These are phyloP conservation scores for Rhodophaea formosa DNA, from an alignment of 2,888 invertebrate genomes.

Conservation along the genomic window DNA sequence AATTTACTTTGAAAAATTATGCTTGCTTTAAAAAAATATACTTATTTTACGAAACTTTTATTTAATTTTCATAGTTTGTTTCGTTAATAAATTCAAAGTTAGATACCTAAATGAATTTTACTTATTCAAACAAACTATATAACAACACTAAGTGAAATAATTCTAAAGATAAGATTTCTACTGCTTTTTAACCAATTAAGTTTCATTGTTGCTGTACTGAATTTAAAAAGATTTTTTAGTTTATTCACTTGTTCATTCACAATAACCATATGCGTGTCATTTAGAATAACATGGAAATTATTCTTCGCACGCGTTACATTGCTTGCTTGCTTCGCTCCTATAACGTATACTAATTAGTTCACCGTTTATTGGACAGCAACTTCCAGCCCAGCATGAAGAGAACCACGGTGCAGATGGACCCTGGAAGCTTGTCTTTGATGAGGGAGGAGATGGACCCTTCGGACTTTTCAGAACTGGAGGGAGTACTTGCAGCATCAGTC, in stretches of 20 bases:
- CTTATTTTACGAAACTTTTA: no score
- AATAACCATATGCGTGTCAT: conserved; percentile 41
- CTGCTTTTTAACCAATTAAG: no score
- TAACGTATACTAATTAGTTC: conserved; percentile 43
- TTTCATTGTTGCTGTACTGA: background rate
- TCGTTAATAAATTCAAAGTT: no score
- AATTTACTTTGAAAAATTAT: no score
- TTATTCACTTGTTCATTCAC: conserved; percentile 10
- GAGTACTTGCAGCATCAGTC: conserved; percentile 54
- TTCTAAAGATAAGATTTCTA: no score
- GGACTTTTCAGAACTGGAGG: conserved; percentile 35
- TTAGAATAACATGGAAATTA: conserved; percentile 50
- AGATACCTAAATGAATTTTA: no score
- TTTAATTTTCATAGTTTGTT: no score
- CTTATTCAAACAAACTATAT: no score
- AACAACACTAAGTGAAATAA: no score
- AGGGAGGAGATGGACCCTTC: conserved; percentile 78
- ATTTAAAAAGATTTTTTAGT: conserved; percentile 1
- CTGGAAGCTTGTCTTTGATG: conserved; percentile 77
- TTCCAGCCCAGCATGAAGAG: conserved; percentile 84
- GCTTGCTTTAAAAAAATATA: no score
- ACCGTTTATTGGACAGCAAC: conserved; percentile 79
- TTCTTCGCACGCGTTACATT: conserved; percentile 42
- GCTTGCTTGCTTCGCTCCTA: conserved; percentile 5
- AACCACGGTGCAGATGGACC: conserved; percentile 83